These are phyloP conservation scores for human (Homo sapiens) DNA, from an alignment of 2,113 vertebrate species.

Conservation along the genomic window GRCh38 chr1:3915001-3915500, in stretches of 20 bases:
- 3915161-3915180: too few species aligned
- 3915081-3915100: neutral
- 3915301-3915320: neutral
- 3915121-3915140: neutral
- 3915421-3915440: neutral
- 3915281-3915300: neutral
- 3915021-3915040: accelerated
- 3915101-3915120: too few species aligned
- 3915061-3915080: neutral
- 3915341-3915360: neutral
- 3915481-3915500: neutral
- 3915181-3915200: too few species aligned
- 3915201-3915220: neutral
- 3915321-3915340: accelerated
- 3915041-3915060: neutral
- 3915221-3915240: accelerated
- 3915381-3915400: too few species aligned
- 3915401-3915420: neutral
- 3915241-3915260: neutral
- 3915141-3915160: accelerated
- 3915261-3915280: neutral
- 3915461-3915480: accelerated
- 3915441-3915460: neutral
- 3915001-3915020: neutral
- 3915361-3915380: neutral